Conservation (phyloP, 1,140 invertebrate species). For the Scaptomyza hsui region DNA sequence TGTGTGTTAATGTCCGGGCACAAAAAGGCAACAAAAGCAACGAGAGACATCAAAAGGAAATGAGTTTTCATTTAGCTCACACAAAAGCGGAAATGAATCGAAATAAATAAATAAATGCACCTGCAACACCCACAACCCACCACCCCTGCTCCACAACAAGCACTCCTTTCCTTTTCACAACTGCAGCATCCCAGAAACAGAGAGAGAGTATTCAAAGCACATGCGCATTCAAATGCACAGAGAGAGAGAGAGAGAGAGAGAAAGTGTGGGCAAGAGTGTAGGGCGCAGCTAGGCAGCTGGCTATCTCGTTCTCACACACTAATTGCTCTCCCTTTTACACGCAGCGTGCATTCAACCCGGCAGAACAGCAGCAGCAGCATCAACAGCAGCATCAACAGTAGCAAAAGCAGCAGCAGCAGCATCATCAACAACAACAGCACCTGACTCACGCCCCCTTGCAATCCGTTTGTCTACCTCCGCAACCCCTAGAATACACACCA, state of each 20-base stretch:
- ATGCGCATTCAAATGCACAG: conserved; percentile 27
- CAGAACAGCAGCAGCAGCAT: conserved; percentile 44
- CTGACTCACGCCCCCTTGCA: conserved; percentile 38
- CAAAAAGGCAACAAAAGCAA: conserved; percentile 33
- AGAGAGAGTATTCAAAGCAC: conserved; percentile 17
- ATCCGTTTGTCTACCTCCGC: conserved; percentile 4
- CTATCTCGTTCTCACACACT: conserved; percentile 32
- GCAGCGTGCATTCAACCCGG: conserved; percentile 75
- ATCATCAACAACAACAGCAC: conserved; percentile 9
- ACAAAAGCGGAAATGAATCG: conserved; percentile 83
- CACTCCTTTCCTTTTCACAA: background rate
- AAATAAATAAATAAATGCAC: conserved; percentile 83
- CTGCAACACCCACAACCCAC: conserved; percentile 30
- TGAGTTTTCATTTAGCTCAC: conserved; percentile 80
- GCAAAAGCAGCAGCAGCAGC: conserved; percentile 4
- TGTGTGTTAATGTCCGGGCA: conserved; percentile 34
- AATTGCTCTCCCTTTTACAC: conserved; percentile 32
- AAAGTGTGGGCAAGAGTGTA: background rate
- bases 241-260: conserved; percentile 11
- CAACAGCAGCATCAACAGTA: conserved; percentile 43
- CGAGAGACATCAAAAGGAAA: conserved; percentile 79
- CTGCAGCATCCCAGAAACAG: conserved; percentile 54
- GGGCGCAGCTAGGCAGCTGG: conserved; percentile 32
- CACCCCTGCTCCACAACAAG: background rate
- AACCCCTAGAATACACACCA: background rate